Evolutionary conservation across 1,140 invertebrate genomes (phyloP).

Genomic region (Drosophila prosaltans): DNA sequence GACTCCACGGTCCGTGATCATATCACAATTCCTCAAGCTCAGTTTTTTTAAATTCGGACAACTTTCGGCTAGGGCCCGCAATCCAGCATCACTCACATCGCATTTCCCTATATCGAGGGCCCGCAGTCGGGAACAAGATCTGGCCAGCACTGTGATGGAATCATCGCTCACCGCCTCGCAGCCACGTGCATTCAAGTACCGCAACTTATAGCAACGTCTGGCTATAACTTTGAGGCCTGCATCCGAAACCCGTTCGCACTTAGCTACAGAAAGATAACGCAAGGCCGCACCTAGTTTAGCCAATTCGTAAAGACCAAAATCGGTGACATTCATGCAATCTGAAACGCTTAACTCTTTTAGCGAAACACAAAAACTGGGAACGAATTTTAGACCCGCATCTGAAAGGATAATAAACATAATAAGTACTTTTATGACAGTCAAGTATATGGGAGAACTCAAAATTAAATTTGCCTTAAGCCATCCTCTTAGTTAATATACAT

Average conservation of each 20-base stretch:
- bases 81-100: slow-evolving; percentile 94
- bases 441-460: too few relatives aligned
- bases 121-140: slow-evolving; percentile 91
- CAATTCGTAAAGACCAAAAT: slow-evolving; percentile 95
- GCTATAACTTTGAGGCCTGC: slow-evolving; percentile 94
- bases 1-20: slow-evolving; percentile 93
- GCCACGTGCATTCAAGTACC: slow-evolving; percentile 95
- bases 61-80: slow-evolving; percentile 92
- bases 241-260: slow-evolving; percentile 93
- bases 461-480: too few relatives aligned
- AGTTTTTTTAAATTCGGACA: slow-evolving; percentile 96
- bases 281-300: slow-evolving; percentile 93
- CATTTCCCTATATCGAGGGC: slow-evolving; percentile 96
- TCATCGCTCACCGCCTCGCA: slow-evolving; percentile 96
- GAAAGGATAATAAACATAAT: slow-evolving; percentile 30
- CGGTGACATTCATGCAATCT: slow-evolving; percentile 94
- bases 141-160: slow-evolving; percentile 91
- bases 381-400: slow-evolving; percentile 90
- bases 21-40: slow-evolving; percentile 94
- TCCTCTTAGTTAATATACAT: too few relatives aligned
- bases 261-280: slow-evolving; percentile 94
- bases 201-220: slow-evolving; percentile 92
- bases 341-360: slow-evolving; percentile 94
- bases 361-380: slow-evolving; percentile 93
- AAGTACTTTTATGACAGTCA: too few relatives aligned